Percentiles rank a stretch among this genome's conserved stretches.
Conservation (phyloP, 2,113 vertebrate species). For the Pionites leucogaster region DNA sequence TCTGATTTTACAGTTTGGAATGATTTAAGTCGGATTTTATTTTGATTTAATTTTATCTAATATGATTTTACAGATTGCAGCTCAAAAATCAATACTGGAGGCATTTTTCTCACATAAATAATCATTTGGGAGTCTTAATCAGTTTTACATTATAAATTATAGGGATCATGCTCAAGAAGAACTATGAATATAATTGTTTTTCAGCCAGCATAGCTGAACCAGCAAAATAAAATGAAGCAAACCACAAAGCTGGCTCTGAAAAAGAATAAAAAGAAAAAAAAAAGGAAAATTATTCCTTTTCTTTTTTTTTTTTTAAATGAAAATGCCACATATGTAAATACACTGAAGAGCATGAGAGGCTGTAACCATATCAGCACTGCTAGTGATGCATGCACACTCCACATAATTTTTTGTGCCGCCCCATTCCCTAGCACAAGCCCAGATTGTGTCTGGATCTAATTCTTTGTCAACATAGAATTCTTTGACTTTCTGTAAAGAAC, state of each 20-base stretch:
- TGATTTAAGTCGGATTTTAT: background rate
- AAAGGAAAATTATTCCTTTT: background rate
- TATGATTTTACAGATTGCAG: background rate
- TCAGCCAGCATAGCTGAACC: background rate
- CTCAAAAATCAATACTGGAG: background rate
- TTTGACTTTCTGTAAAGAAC: background rate
- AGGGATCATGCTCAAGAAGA: background rate
- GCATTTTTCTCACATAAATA: background rate
- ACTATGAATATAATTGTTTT: background rate
- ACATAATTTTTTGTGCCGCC: background rate
- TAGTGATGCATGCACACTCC: background rate
- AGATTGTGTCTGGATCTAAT: background rate
- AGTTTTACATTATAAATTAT: background rate
- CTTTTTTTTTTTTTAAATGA: background rate
- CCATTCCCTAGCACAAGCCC: background rate
- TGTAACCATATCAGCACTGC: background rate
- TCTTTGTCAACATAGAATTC: background rate
- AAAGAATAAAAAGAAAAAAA: background rate
- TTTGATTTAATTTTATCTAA: background rate
- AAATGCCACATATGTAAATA: background rate
- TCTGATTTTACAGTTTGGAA: background rate
- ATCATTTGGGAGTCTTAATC: background rate
- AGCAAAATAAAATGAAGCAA: background rate
- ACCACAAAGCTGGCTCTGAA: background rate
- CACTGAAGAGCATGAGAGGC: background rate